Base-by-base conservation (phyloP, 2,888 invertebrate species). In the Argyresthia albistria region DNA sequence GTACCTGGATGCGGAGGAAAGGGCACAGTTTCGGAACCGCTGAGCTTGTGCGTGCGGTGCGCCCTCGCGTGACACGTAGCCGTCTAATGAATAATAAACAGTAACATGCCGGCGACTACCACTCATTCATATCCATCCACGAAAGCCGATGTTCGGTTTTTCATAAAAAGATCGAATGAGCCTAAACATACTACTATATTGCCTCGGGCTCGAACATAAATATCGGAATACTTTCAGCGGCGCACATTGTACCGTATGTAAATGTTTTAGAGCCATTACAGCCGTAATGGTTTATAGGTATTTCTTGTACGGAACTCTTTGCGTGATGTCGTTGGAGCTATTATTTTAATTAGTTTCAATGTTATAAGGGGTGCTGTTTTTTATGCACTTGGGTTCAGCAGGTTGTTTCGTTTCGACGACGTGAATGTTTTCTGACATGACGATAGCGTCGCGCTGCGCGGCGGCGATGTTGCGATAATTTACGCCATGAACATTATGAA, bases 61-160 rank as follows among this genome's bases (percentile, higher is more conserved):
- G 69, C 70, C 71, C 68, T 82, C 76, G 83, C 84, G 83, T 84
- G 84, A 81, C 80, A 74, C 74, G 77, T 74, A 72, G 70, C 73
- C 81, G 76, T 78, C 80, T 82, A 80, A 83, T 83, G 83, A 83
- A 83, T 83, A 84, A 84, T 83, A 81, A 84, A 81, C 82, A 80
- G 80, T 70, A 67, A 72, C 43, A 35, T 43, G 51, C 64, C 72
- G 73, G 78, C 78, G 77, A 25, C 25, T 25, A 25, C 76, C 74
- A 73, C 80, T 82, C 83, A 80, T 80, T 83, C 83, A 80, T 80
- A 81, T 73, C 78, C 78, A 80, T 80, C 76, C 74, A 78, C 76
- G 70, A 75, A 79, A 67, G 37, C 71, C 73, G 73, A 77, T 82
- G 78, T 73, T 73, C 72, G 73, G 78, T 76, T 78, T 69, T 66